A percentile compares a stretch with the other conserved stretches of the same genome.
phyloP scores from a whole-genome alignment of 2,888 invertebrate species.

The Dasypolia templi region DNA sequence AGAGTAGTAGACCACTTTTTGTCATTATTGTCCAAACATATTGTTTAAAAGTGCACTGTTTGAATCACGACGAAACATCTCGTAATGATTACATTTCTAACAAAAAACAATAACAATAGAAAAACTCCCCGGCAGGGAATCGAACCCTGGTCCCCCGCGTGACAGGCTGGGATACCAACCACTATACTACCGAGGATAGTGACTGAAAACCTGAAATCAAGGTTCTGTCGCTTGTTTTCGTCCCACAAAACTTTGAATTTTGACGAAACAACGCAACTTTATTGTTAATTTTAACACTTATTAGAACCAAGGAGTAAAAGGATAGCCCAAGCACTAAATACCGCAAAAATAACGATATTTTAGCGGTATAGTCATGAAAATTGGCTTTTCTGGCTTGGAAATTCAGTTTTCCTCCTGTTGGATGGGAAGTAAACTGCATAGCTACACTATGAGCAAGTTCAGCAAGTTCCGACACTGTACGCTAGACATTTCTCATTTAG shows the following conservation, averaged over 20 bases:
- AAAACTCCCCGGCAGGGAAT: conserved; percentile 62
- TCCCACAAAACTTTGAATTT: background rate
- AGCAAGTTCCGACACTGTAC: background rate
- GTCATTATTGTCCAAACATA: too few relatives aligned
- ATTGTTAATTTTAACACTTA: too few relatives aligned
- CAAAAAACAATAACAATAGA: background rate
- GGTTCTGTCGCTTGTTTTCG: background rate
- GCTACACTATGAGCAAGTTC: background rate
- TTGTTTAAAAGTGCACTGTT: background rate
- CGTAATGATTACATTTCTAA: background rate
- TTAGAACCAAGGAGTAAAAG: background rate
- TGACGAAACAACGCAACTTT: background rate
- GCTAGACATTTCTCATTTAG: background rate
- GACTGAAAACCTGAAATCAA: background rate
- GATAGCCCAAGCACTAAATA: background rate
- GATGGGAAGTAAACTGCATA: background rate
- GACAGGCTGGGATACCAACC: conserved; percentile 91
- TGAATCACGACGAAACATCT: background rate
- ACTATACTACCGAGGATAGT: conserved; percentile 82
- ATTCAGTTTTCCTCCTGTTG: background rate
- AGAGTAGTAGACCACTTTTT: too few relatives aligned
- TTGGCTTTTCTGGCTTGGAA: too few relatives aligned
- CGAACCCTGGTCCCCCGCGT: conserved; percentile 85
- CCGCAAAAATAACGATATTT: background rate
- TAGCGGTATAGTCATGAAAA: background rate